Conservation (phyloP, 1,140 invertebrate genomes). For the Popillia japonica region DNA sequence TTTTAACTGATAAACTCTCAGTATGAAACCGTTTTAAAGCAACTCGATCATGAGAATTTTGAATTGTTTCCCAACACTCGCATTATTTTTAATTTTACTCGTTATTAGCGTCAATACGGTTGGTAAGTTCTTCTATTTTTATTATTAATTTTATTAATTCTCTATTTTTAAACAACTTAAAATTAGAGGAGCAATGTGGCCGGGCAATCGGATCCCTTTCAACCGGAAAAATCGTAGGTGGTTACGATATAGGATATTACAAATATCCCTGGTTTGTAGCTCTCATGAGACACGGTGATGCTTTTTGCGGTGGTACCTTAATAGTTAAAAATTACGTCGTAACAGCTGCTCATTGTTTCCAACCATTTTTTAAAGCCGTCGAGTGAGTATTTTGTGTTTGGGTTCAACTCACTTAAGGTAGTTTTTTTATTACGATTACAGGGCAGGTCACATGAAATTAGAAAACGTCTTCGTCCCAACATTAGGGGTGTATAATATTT, state of each 20-base stretch:
- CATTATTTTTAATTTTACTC: not conserved
- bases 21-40: not conserved
- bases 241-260: conserved; percentile 57
- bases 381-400: conserved; percentile 7
- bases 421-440: not conserved
- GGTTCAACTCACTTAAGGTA: not conserved
- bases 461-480: conserved; percentile 51
- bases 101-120: not conserved
- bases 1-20: not conserved
- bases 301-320: conserved; percentile 29
- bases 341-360: conserved; percentile 25
- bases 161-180: not conserved
- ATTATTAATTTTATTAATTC: not conserved
- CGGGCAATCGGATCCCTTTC: not conserved
- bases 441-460: conserved; percentile 44
- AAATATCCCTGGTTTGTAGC: conserved; percentile 57
- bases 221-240: conserved; percentile 51
- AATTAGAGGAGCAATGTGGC: conserved; percentile 26
- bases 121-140: not conserved
- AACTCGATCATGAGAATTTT: not conserved
- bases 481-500: conserved; percentile 54
- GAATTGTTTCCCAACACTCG: not conserved
- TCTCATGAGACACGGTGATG: not conserved
- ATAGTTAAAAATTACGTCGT: conserved; percentile 1
- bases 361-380: not conserved